phyloP scores from a whole-genome alignment of 2,888 invertebrate species.

The Ectropis crepuscularia region DNA sequence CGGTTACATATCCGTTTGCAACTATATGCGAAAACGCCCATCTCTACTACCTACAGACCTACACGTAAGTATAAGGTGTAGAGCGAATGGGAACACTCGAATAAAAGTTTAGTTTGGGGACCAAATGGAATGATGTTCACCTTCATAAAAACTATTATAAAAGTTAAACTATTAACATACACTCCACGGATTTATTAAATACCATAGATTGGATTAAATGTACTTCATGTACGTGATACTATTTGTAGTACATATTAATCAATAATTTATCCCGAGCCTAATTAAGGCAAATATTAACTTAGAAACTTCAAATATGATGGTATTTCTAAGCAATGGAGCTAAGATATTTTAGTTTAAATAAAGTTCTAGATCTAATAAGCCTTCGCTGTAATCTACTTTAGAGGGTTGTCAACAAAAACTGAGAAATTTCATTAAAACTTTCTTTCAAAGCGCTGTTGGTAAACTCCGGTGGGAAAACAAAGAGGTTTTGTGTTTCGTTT shows the following conservation, averaged over 20 bases:
- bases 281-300: slow-evolving; percentile 3
- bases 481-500: not conserved
- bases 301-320: not conserved
- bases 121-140: too few species aligned
- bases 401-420: slow-evolving; percentile 11
- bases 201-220: too few species aligned
- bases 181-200: too few species aligned
- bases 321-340: slow-evolving; percentile 1
- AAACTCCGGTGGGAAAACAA: not conserved
- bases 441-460: slow-evolving; percentile 7
- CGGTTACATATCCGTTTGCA: too few species aligned
- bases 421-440: slow-evolving; percentile 21
- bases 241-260: not conserved
- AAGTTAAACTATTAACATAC: too few species aligned
- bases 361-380: slow-evolving; percentile 4
- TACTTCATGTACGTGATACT: not conserved
- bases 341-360: not conserved
- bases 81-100: too few species aligned
- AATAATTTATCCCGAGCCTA: not conserved
- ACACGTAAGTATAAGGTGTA: too few species aligned
- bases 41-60: too few species aligned
- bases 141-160: too few species aligned
- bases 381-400: slow-evolving; percentile 7
- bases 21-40: too few species aligned
- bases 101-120: too few species aligned